Base-by-base conservation (phyloP, 2,888 invertebrate species). In the Geophilus truncorum region DNA sequence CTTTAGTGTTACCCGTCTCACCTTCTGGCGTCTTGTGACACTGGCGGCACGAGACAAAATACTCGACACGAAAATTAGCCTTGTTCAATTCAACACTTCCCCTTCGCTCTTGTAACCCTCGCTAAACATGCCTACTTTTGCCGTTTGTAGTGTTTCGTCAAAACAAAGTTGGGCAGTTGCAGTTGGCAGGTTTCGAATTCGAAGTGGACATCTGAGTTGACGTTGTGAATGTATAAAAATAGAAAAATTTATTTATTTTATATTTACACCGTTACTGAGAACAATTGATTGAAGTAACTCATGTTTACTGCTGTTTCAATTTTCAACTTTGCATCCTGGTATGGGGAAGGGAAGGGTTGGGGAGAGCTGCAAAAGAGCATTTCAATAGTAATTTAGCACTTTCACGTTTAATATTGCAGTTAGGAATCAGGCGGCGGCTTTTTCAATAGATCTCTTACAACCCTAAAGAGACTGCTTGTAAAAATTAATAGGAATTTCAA, bases 1-100 rank as follows among this genome's bases (percentile, higher is more conserved):
- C n/a, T 51, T 18, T 32, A 32, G 32, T 32, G 32, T 32, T 32
- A 32, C 45, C 45, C 18, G 45, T 45, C 45, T 45, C 70, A 70
- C 70, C 70, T 70, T 70, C 70, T 70, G 70, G 70, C 70, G 70
- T 70, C 70, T 70, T 70, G 70, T 70, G 70, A 70, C 70, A 70
- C 28, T 28, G 70, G 25, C 70, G 70, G 70, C 70, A 70, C 70
- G 70, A 70, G 70, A 70, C 70, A 70, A 70, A 62, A 70, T 70
- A n/a, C 70, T 28, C 28, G 70, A 70, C 70, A 70, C 70, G 70
- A 70, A 70, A 40, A 70, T 70, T 70, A 70, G 70, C 70, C 70
- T 70, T 28, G 70, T 70, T 70, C 70, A 28, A 70, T 28, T 70
- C 70, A 70, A 70, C 28, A 9, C 70, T 70, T 28, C 70, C 28